Percentiles rank a stretch among this genome's conserved stretches.
phyloP scores from a whole-genome alignment of 1,140 invertebrate genomes.

The Arion vulgaris region DNA sequence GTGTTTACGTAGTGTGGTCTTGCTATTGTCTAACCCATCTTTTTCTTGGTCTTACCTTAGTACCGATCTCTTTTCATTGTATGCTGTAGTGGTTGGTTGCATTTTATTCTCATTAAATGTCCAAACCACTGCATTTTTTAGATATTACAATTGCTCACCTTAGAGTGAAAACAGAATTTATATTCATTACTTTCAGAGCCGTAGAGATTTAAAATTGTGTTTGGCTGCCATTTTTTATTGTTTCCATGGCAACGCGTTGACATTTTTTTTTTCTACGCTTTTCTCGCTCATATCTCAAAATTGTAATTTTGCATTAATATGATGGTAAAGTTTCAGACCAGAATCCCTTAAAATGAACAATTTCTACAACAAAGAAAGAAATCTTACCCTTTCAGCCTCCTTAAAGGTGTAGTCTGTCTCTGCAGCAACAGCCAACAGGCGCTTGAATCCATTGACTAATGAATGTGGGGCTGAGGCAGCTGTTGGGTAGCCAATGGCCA shows the following conservation, averaged over 20 bases:
- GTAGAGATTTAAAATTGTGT: neutral
- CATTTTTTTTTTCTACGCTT: neutral
- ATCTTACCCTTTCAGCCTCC: constrained; percentile 87
- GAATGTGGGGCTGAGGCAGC: constrained; percentile 97
- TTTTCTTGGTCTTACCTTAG: too few relatives aligned
- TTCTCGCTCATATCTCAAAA: neutral
- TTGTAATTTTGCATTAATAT: neutral
- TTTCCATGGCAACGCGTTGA: neutral
- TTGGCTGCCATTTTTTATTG: neutral
- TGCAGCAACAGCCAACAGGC: constrained; percentile 95
- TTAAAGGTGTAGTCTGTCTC: constrained; percentile 96
- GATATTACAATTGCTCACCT: too few relatives aligned
- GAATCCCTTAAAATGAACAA: neutral
- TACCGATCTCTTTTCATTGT: too few relatives aligned
- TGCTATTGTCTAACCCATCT: too few relatives aligned
- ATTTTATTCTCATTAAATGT: too few relatives aligned
- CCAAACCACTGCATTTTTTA: too few relatives aligned
- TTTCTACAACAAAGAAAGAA: neutral
- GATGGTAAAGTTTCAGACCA: neutral
- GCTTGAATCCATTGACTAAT: constrained; percentile 98
- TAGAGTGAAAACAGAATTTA: too few relatives aligned
- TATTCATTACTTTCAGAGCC: neutral
- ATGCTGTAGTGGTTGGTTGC: too few relatives aligned
- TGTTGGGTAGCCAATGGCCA: constrained; percentile 95
- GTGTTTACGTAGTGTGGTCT: too few relatives aligned